Percentiles rank a stretch among this genome's conserved stretches.
These are phyloP conservation scores for Eucidaris tribuloides DNA, from an alignment of 35 echinoderm and acorn worm species.

Conservation along the genomic window DNA sequence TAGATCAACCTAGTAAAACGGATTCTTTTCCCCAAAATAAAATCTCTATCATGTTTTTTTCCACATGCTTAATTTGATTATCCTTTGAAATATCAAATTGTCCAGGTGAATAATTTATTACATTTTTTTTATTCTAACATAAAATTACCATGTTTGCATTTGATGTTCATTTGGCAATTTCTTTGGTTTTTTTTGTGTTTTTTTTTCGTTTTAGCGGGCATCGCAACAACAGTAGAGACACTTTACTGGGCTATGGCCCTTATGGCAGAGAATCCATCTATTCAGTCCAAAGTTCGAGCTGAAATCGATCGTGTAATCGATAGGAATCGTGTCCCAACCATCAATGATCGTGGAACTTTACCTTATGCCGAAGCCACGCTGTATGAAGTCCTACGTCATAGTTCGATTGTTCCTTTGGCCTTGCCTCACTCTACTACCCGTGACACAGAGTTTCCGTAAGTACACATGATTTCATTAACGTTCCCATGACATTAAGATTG, in stretches of 20 bases:
- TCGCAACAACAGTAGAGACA: constrained; percentile 48
- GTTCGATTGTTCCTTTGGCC: constrained; percentile 38
- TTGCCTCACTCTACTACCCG: constrained; percentile 29
- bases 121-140: no score
- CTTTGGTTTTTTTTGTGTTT: neutral
- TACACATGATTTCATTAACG: neutral
- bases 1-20: no score
- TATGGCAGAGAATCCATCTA: constrained; percentile 49
- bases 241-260: constrained; percentile 58
- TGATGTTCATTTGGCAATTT: neutral
- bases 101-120: no score
- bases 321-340: neutral
- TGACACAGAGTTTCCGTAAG: constrained; percentile 32
- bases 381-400: constrained; percentile 44
- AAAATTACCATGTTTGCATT: neutral
- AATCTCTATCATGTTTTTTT: no score
- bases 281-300: constrained; percentile 71
- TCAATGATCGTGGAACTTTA: constrained; percentile 38
- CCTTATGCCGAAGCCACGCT: constrained; percentile 55
- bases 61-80: no score
- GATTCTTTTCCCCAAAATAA: no score
- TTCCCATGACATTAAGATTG: neutral
- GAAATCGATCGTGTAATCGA: constrained; percentile 77
- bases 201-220: constrained; percentile 32
- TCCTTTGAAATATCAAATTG: no score